These are phyloP conservation scores for Ecliptopera silaceata DNA, from an alignment of 2,888 invertebrate genomes.

Conservation along the genomic window DNA sequence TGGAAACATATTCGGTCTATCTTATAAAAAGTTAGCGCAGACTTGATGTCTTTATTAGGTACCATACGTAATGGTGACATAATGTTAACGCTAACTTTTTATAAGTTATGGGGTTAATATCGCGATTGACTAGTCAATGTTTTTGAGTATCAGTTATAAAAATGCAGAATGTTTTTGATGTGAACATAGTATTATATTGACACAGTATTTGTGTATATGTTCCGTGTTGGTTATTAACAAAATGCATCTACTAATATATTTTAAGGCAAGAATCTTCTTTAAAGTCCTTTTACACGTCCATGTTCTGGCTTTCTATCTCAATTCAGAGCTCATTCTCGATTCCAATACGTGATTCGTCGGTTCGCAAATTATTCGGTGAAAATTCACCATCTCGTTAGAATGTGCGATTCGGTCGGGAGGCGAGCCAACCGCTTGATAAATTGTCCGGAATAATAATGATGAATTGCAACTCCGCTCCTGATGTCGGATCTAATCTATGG, in stretches of 20 bases:
- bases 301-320: constrained; percentile 80
- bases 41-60: no score
- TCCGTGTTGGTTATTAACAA: no score
- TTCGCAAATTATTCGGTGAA: constrained; percentile 82
- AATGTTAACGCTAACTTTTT: no score
- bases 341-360: constrained; percentile 83
- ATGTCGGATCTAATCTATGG: constrained; percentile 74
- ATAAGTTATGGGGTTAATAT: no score
- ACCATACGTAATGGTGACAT: no score
- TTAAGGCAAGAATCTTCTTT: constrained; percentile 27
- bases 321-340: constrained; percentile 78
- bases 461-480: constrained; percentile 77
- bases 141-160: no score
- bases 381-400: constrained; percentile 84
- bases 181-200: no score
- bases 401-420: constrained; percentile 76
- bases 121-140: no score
- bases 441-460: constrained; percentile 84
- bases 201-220: no score
- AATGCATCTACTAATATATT: constrained; percentile 1
- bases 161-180: no score
- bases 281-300: constrained; percentile 53
- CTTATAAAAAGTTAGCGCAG: no score
- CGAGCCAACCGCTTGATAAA: constrained; percentile 83
- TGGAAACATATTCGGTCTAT: no score